Base-by-base conservation (phyloP, 1,140 invertebrate genomes). In the Penaeus indicus region DNA sequence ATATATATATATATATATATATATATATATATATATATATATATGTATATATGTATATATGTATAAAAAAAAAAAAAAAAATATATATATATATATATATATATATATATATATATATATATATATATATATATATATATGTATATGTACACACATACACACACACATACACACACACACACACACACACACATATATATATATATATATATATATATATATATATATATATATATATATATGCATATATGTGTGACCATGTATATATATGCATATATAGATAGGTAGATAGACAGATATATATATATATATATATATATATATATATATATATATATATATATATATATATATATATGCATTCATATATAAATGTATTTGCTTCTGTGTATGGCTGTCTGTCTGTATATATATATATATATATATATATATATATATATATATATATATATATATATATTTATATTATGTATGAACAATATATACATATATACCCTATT, bases 301-400 rank as follows among this genome's bases (percentile, higher is more conserved):
- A 72, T 72, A 72, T 72, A 72, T 72, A 72, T 72, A 72, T 72
- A 72, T 19, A 72, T 72, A 72, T 72, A 72, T 72, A 72, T 72
- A 25, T 72, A 25, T 72, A 72, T 72, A 72, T 72, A 25, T 72
- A 72, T 72, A 72, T 72, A 72, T 72, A 25, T 72, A 72, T 72
- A 72, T 72, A 72, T 25, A 25, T 25, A 72, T 25, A 25, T 25
- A 72, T 25, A 72, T 25, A 21, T 25, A 25, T 25, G n/a, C 38
- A 2, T 72, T 27, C n/a, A 25, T 25, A 18, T 25, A 25, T 72
- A 25, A 22, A 25, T 72, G 38, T 72, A 25, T 72, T 5, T 72
- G 27, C 19, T 5, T 22, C 21, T 22, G 32, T 18, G 13, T n/a
- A 69, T 21, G 22, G 4, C n/a, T 32, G 32, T 32, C 32, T 32